Conservation (phyloP, 1,140 invertebrate genomes). For the Trachymyrmex cornetzi region DNA sequence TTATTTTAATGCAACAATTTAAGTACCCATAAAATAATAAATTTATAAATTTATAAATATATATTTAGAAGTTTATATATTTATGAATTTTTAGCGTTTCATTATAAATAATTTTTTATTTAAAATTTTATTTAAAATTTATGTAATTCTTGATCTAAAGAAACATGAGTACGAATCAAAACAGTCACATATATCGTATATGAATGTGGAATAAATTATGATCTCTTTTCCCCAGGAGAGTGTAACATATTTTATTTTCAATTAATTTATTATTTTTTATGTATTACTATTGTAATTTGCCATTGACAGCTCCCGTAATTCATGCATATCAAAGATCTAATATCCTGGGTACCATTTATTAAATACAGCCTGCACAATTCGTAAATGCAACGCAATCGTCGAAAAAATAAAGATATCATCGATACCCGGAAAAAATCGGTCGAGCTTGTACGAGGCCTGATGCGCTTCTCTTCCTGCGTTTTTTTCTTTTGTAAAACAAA, state of each 20-base stretch:
- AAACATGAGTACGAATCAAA: slow-evolving; percentile 38
- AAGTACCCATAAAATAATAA: not conserved
- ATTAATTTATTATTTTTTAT: not conserved
- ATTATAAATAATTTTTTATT: slow-evolving; percentile 11
- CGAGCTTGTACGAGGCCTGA: slow-evolving; percentile 52
- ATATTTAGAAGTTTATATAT: slow-evolving; percentile 18
- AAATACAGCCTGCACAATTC: slow-evolving; percentile 38
- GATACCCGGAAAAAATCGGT: slow-evolving; percentile 48
- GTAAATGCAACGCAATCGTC: slow-evolving; percentile 31
- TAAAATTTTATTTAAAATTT: not conserved
- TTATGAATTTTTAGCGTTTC: not conserved
- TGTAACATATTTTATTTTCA: not conserved
- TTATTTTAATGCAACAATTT: slow-evolving; percentile 15
- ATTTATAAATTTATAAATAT: slow-evolving; percentile 11
- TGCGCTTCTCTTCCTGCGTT: slow-evolving; percentile 68
- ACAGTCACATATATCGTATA: not conserved
- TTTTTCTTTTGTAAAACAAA: slow-evolving; percentile 62
- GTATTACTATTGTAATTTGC: slow-evolving; percentile 14
- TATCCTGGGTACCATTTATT: not conserved
- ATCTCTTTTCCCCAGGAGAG: not conserved
- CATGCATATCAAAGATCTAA: slow-evolving; percentile 60
- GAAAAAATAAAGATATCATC: slow-evolving; percentile 8
- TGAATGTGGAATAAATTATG: not conserved
- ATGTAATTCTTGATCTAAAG: not conserved
- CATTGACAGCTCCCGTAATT: slow-evolving; percentile 56